These are phyloP conservation scores for Eretmochelys imbricata DNA, from an alignment of 2,113 vertebrate genomes.

Conservation along the genomic window DNA sequence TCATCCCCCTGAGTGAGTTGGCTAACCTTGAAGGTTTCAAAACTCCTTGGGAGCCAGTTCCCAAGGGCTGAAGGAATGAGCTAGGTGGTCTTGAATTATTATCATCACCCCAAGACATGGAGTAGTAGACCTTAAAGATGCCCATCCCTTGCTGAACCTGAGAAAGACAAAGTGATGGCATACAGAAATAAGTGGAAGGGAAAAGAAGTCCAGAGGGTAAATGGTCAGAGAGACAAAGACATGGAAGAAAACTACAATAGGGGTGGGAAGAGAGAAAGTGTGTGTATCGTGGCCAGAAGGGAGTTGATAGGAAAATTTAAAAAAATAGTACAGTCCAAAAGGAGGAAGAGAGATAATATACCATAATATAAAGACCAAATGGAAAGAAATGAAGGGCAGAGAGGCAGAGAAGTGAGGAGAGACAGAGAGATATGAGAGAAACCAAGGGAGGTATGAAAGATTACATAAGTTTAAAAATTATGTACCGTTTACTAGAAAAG, in stretches of 20 bases:
- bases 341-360: not conserved
- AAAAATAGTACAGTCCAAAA: not conserved
- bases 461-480: constrained; percentile 28
- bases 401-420: not conserved
- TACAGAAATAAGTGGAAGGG: not conserved
- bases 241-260: not conserved
- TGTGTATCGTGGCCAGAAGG: constrained; percentile 5
- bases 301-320: not conserved
- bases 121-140: not conserved
- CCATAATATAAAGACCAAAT: constrained; percentile 38
- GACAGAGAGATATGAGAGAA: not conserved
- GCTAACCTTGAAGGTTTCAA: not conserved
- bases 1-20: not conserved
- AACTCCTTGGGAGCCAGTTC: not conserved
- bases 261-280: not conserved
- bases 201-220: constrained; percentile 5
- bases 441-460: not conserved
- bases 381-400: constrained; percentile 23
- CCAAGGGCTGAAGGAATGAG: not conserved
- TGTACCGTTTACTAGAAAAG: constrained; percentile 38
- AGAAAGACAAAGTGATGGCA: not conserved
- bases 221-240: constrained; percentile 35
- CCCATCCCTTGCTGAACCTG: not conserved
- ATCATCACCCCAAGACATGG: not conserved
- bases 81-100: not conserved